Evolutionary conservation across 1,140 invertebrate genomes (phyloP).

Genomic region (Metaphire vulgaris): DNA sequence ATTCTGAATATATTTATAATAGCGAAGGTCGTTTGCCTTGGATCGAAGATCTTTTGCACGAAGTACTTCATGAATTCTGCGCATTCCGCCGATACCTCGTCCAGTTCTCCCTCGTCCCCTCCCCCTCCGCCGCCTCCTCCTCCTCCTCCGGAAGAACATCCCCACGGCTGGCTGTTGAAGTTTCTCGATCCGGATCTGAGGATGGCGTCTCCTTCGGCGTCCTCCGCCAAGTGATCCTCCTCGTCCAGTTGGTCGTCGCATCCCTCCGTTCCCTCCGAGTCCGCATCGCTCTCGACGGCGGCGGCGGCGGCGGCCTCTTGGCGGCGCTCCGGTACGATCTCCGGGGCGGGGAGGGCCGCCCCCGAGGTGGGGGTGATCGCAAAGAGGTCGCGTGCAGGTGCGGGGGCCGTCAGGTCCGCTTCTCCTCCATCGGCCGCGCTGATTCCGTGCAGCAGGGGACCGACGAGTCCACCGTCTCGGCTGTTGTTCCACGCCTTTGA

Average conservation of each 20-base stretch:
- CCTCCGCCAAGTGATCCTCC: neutral
- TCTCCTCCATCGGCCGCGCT: too few species aligned
- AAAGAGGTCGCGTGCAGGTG: neutral
- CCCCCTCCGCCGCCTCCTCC: neutral
- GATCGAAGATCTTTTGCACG: conserved; percentile 15
- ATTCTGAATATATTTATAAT: neutral
- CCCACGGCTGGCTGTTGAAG: neutral
- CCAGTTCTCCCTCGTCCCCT: neutral
- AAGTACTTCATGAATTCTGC: conserved; percentile 12
- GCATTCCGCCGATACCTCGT: neutral
- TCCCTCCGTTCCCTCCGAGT: conserved; percentile 19
- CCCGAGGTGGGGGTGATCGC: neutral
- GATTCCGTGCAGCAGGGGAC: too few species aligned
- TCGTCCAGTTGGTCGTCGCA: conserved; percentile 14
- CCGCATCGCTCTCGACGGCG: too few species aligned
- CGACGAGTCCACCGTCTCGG: neutral
- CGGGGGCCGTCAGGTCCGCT: too few species aligned
- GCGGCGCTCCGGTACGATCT: neutral
- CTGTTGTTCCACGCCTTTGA: neutral
- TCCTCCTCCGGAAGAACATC: neutral
- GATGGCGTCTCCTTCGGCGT: neutral
- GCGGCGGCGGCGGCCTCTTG: too few species aligned
- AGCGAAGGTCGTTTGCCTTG: neutral
- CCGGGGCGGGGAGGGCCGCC: neutral
- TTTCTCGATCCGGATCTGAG: neutral